Conservation (phyloP, 2,888 invertebrate species). For the Yponomeuta sedellus region DNA sequence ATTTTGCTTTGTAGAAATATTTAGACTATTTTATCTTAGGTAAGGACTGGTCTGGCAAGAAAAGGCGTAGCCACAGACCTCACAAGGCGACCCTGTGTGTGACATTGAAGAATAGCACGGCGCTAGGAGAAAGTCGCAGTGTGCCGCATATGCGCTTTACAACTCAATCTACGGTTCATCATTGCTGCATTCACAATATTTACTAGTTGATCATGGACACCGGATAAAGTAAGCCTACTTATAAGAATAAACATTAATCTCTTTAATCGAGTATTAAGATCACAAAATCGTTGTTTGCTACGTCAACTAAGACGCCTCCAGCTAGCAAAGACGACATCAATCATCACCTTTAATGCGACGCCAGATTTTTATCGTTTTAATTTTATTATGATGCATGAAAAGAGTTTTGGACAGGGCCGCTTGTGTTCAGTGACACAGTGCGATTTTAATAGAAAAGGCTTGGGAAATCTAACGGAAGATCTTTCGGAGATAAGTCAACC, state of each 20-base stretch:
- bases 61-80: not conserved
- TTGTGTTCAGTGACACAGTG: not conserved
- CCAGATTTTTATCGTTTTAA: not conserved
- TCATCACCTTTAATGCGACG: not conserved
- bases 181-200: not conserved
- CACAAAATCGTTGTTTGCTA: not conserved
- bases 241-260: not conserved
- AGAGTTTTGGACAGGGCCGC: not conserved
- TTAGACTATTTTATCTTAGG: not conserved
- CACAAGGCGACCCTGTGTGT: not conserved
- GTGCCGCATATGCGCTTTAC: not conserved
- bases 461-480: not conserved
- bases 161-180: not conserved
- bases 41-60: not conserved
- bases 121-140: not conserved
- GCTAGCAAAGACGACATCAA: not conserved
- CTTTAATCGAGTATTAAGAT: too few relatives aligned
- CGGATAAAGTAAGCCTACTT: not conserved
- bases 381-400: not conserved
- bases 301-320: not conserved
- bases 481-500: conserved; percentile 12
- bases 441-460: not conserved
- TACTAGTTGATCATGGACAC: not conserved
- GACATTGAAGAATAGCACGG: not conserved
- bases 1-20: too few relatives aligned